Evolutionary conservation across 2,113 vertebrate species (phyloP), one percentile per base, ranked within the genome.

Genomic region (Tamias sibiricus): DNA sequence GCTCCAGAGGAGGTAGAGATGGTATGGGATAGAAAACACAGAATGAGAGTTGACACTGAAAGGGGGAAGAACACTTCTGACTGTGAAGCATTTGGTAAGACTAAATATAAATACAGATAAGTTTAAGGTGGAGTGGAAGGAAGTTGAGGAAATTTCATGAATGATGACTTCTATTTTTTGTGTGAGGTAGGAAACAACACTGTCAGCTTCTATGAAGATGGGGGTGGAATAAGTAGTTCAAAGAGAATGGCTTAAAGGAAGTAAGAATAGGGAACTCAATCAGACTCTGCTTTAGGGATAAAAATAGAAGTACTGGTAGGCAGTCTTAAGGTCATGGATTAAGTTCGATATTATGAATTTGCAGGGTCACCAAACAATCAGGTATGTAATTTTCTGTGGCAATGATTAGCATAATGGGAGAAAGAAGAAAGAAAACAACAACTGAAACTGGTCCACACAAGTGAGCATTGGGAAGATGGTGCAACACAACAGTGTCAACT

Each of bases 381-480:
- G 5, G 2, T 66, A 44, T 62, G 24, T 2, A 7, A 66, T 62
- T 93, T 85, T 30, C 20, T 87, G 62, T 68, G n/a, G 47, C 6
- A 47, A 57, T 68, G 26, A 42, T 75, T 26, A 96, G 69, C 10
- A 66, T 16, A 59, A 64, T n/a, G 35, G 26, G 6, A 93, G 32
- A 86, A 89, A 77, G n/a, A 95, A 94, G 72, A 90, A 95, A 90
- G 24, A 37, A 86, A 93, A 79, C n/a, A 49, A 42, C 24, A 74
- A 69, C 35, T 75, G 47, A 87, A 72, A 42, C 4, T 4, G 4
- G 49, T 75, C 30, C 14, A 44, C 14, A 44, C 30, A 12, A n/a
- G 42, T 80, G 28, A 76, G 35, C 42, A 80, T 8, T 28, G 37
- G n/a, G 13, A 96, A 83, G 40, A 86, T 35, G 10, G 40, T 57